Base-by-base conservation (phyloP, 2,888 invertebrate genomes). In the Napeogenes sylphis region DNA sequence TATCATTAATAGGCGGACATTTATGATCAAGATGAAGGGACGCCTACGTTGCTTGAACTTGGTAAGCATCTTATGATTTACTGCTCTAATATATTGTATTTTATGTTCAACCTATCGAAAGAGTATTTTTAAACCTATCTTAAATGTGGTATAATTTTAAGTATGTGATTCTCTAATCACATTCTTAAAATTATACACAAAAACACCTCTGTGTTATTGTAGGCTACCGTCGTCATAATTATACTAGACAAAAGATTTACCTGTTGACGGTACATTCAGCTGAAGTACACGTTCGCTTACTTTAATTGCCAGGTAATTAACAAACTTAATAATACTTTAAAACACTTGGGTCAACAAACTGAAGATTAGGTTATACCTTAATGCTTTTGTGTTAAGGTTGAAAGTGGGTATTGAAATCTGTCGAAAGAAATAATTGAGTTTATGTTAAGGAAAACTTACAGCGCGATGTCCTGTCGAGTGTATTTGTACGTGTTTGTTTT, bases 381-480 rank as follows among this genome's bases (percentile, higher is more conserved):
- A 63, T 14, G 12, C 21, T 10, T 13, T 59, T 51, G 35, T 12
- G 21, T 54, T 57, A 59, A 53, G 54, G 21, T 4, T 46, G n/a
- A 42, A 60, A 51, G 45, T 61, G 30, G 30, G 13, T 45, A 47
- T 46, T 42, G 38, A 13, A 42, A 55, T 33, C 38, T 51, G 33
- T n/a, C 38, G 30, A 60, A 63, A 57, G 56, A 60, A 57, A 59
- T 65, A 60, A 60, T 58, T 60, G 62, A 55, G 51, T 60, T 60
- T 58, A 35, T 45, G 54, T 47, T n/a, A 35, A 13, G 51, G 13
- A 45, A 58, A 60, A 60, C 59, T 62, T 65, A 65, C 45, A 54
- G 57, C 33, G 45, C 54, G 46, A 47, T 55, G 60, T 53, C 51
- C 32, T 46, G 58, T n/a, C 45, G 45, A 51, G 51, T 51, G 51